Base-by-base conservation (phyloP, 2,113 vertebrate species). In the Xiphophorus couchianus region DNA sequence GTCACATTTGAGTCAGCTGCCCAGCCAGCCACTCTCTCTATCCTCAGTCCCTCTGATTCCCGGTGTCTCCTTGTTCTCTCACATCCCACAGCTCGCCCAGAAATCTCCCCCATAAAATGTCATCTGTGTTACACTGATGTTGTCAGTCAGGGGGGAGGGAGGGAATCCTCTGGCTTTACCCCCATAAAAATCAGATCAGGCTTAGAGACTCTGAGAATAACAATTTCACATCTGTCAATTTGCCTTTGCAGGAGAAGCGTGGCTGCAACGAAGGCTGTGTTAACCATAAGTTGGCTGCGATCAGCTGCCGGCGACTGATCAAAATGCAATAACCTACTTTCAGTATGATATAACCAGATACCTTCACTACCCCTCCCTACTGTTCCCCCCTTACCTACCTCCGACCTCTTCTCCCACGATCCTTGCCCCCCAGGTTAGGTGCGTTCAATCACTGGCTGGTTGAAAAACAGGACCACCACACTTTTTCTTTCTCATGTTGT, bases 401-500 rank as follows among this genome's bases (percentile, higher is more conserved):
- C 91, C 87, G 90, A 91, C 92, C 91, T 92, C 86, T 86, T 90
- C 81, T 90, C 86, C 77, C 86, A 85, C 85, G 78, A 82, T 90
- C 90, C 84, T 74, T 87, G 85, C 92, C 87, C 90, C 88, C 86
- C 90, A 82, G 89, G 89, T 92, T 84, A 86, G 84, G 78, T 89
- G 91, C 84, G 86, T 89, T 91, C 89, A 87, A 89, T 94, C 91
- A 92, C 87, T 89, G 92, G 84, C 78, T 87, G 85, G 85, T 89
- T 88, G 78, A 91, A 86, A 63, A 90, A 91, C 83, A 91, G 25
- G 83, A 94, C 78, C 84, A 86, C 82, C 84, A 75, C 89, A 94
- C 94, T 94, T 94, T 94, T 48, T 94, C 93, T 93, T 94, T 94
- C 93, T 95, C 94, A 94, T 95, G 90, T 94, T 94, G 93, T 92